These are phyloP conservation scores for Sesamia inferens DNA, from an alignment of 2,888 invertebrate species.

Conservation along the genomic window DNA sequence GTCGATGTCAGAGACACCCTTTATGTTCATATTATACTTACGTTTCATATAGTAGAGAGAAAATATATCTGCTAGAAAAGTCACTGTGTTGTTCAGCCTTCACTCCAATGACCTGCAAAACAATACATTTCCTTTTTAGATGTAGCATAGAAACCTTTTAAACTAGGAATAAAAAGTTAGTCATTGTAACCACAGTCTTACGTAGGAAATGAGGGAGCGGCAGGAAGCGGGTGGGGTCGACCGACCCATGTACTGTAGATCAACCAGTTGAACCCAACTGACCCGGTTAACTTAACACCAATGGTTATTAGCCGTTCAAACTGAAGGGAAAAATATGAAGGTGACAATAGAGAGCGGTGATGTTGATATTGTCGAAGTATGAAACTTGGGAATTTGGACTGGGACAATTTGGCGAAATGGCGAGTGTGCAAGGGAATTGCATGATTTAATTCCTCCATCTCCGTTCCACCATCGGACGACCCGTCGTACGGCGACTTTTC, in stretches of 20 bases:
- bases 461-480: too few species aligned
- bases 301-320: constrained; percentile 32
- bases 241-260: constrained; percentile 60
- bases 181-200: constrained; percentile 45
- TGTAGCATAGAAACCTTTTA: constrained; percentile 18
- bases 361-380: background rate
- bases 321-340: constrained; percentile 5
- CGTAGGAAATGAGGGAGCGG: constrained; percentile 65
- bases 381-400: too few species aligned
- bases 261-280: constrained; percentile 54
- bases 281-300: constrained; percentile 55
- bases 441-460: too few species aligned
- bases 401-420: too few species aligned
- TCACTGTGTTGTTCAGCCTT: background rate
- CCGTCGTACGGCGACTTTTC: too few species aligned
- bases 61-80: background rate
- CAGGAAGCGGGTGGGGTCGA: constrained; percentile 63
- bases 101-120: background rate
- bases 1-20: too few species aligned
- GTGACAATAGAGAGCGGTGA: background rate
- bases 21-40: too few species aligned
- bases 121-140: constrained; percentile 5
- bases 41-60: too few species aligned
- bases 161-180: constrained; percentile 3
- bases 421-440: too few species aligned